These are phyloP conservation scores for Dynastes tityus DNA, from an alignment of 2,888 invertebrate genomes.

Conservation along the genomic window DNA sequence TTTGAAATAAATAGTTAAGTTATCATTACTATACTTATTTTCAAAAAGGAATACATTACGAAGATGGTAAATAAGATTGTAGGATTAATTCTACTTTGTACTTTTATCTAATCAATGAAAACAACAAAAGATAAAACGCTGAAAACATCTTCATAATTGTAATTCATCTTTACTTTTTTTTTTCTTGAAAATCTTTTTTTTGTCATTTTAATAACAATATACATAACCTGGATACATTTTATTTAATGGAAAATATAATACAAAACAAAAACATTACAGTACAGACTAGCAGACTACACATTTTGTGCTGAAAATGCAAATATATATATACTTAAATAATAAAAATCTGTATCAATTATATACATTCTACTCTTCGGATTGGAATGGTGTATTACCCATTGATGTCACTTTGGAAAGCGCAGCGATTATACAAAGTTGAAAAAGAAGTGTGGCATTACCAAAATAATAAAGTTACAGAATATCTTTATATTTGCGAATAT, in stretches of 20 bases:
- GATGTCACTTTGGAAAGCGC: neutral
- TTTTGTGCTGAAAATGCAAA: constrained; percentile 21
- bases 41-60: constrained; percentile 16
- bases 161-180: constrained; percentile 16
- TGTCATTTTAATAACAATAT: constrained; percentile 14
- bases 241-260: constrained; percentile 47
- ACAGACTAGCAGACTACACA: constrained; percentile 48
- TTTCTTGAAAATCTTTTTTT: neutral
- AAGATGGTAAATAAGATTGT: constrained; percentile 8
- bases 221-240: constrained; percentile 31
- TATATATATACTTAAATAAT: constrained; percentile 35
- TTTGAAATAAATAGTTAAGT: constrained; percentile 27
- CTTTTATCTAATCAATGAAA: constrained; percentile 2
- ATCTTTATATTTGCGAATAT: no score
- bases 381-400: no score
- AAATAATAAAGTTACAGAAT: no score
- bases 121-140: neutral
- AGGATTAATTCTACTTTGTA: constrained; percentile 31
- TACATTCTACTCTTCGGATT: no score
- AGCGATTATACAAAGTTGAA: no score
- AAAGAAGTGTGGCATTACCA: no score
- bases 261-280: constrained; percentile 48
- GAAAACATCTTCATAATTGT: constrained; percentile 9
- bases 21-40: neutral
- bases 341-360: neutral